Base-by-base conservation (phyloP, 2,888 invertebrate species). In the Cybosia mesomella region DNA sequence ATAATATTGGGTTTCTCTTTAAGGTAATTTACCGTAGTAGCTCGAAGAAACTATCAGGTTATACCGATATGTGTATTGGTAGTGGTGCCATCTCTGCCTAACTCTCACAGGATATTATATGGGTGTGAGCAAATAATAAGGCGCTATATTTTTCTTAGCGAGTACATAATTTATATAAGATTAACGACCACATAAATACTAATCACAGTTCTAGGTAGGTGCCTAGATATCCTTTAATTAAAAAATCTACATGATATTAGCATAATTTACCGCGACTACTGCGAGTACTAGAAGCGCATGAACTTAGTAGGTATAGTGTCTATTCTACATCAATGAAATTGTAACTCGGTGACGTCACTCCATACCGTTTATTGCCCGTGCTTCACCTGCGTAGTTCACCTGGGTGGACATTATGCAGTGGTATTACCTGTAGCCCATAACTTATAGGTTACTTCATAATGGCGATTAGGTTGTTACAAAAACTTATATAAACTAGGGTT, bases 171-270 rank as follows among this genome's bases (percentile, higher is more conserved):
- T 36, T 10, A 59, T 59, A 58, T 34, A 34, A 7, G 21, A 21
- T 21, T 58, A 58, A 58, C 58, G 58, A 58, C 8, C 36, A 21
- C 34, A 13, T 58, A 34, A 36, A 21, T 55, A 49, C 49, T 49
- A 49, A 49, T 21, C 28, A 11, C 36, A 21, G 22, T 59, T 21
- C n/a, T 49, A 49, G 49, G 49, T 49, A 18, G 49, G 49, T 49
- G n/a, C 49, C 49, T n/a, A n/a, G n/a, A 49, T 49, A 49, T n/a
- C 13, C 58, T 58, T 34, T 36, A 36, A 59, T 59, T 59, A 59
- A 36, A 59, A 9, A 59, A 36, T 59, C 15, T 59, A 36, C 34
- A 59, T 22, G 15, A 15, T 15, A 39, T 59, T 59, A 39, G 59
- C 59, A 39, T 59, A 39, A 22, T 39, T 1, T 22, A 22, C 49